phyloP scores from a whole-genome alignment of 2,113 vertebrate species.

The Potamarius usumacintae region DNA sequence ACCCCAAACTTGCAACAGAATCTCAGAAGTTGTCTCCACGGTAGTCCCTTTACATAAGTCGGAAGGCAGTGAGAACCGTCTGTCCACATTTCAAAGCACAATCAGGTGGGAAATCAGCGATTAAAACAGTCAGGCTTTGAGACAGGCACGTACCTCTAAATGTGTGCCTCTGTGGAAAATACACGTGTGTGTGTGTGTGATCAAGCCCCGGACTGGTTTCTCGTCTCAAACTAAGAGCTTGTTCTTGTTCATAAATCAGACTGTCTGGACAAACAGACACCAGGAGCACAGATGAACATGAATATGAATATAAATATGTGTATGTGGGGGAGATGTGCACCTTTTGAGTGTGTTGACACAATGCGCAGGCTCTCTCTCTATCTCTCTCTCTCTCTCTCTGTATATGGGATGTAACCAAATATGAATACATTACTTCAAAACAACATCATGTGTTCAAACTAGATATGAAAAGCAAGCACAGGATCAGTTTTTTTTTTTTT shows the following conservation, averaged over 20 bases:
- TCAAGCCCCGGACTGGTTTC: neutral
- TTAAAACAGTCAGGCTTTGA: conserved; percentile 14
- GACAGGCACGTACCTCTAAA: conserved; percentile 23
- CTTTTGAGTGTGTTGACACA: neutral
- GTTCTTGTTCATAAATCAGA: conserved; percentile 33
- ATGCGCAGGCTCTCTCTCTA: neutral
- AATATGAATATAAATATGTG: conserved; percentile 51
- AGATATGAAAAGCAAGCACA: neutral
- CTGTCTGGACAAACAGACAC: conserved; percentile 37
- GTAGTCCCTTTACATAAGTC: conserved; percentile 65
- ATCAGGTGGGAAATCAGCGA: conserved; percentile 31
- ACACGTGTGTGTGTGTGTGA: neutral
- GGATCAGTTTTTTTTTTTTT: neutral
- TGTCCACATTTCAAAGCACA: conserved; percentile 55
- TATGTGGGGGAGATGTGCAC: conserved; percentile 26
- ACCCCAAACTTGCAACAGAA: neutral
- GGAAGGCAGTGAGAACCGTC: conserved; percentile 73
- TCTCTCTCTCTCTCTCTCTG: conserved; percentile 14
- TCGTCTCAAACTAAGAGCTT: neutral
- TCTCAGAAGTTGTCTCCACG: conserved; percentile 51
- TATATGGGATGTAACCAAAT: neutral
- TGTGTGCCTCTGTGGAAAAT: neutral
- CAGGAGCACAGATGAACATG: conserved; percentile 54
- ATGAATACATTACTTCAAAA: neutral
- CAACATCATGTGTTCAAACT: neutral